Evolutionary conservation across 1,140 invertebrate species (phyloP).

Genomic region (Drosophila ananassae): DNA sequence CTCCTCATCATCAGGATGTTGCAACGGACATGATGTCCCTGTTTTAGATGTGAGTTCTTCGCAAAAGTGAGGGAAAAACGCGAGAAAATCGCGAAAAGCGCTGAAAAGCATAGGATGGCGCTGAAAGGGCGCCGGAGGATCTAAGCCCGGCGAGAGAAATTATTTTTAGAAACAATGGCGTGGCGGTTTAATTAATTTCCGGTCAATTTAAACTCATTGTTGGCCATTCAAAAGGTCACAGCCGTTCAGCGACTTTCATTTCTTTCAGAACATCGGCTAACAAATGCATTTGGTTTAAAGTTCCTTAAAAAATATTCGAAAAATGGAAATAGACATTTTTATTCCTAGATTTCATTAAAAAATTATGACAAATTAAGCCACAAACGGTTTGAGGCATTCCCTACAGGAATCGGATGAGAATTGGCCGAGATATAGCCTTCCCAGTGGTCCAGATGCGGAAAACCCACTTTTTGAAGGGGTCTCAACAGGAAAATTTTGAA

Average conservation of each 20-base stretch:
- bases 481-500: too few species aligned
- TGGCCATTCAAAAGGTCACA: not conserved
- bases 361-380: too few species aligned
- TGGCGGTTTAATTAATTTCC: slow-evolving; percentile 5
- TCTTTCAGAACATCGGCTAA: not conserved
- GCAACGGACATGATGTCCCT: slow-evolving; percentile 37
- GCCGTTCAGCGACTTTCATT: not conserved
- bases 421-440: too few species aligned
- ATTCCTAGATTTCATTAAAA: too few species aligned
- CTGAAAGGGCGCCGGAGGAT: not conserved
- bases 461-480: too few species aligned
- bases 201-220: not conserved
- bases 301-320: too few species aligned
- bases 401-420: too few species aligned
- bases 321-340: too few species aligned
- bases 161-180: slow-evolving; percentile 5
- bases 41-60: slow-evolving; percentile 30
- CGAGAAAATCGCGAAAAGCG: not conserved
- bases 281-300: not conserved
- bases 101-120: not conserved
- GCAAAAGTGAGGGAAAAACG: not conserved
- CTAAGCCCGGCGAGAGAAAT: not conserved
- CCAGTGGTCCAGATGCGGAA: too few species aligned
- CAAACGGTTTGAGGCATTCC: too few species aligned
- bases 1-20: slow-evolving; percentile 34